phyloP scores from a whole-genome alignment of 1,140 invertebrate species.

The Cecropterus lyciades region DNA sequence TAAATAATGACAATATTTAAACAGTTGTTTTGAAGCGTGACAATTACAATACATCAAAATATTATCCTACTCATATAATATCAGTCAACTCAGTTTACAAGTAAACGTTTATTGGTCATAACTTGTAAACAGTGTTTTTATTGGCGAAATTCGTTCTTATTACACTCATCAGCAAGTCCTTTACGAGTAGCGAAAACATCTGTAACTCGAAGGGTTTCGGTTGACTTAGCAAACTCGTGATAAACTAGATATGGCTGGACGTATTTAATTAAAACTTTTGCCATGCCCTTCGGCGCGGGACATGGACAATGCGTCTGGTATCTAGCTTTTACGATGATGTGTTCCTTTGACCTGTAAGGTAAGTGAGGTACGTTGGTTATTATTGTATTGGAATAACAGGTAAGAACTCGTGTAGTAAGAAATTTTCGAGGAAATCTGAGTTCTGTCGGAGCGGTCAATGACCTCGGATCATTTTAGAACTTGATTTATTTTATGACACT shows the following conservation, averaged over 20 bases:
- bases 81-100: too few relatives aligned
- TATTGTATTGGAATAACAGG: too few relatives aligned
- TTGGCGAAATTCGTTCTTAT: not conserved
- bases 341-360: constrained; percentile 1
- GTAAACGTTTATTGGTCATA: too few relatives aligned
- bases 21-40: too few relatives aligned
- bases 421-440: too few relatives aligned
- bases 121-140: not conserved
- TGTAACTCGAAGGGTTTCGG: constrained; percentile 32
- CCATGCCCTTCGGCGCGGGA: constrained; percentile 27
- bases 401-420: too few relatives aligned
- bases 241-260: constrained; percentile 42
- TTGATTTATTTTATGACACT: too few relatives aligned
- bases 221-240: constrained; percentile 32
- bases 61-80: too few relatives aligned
- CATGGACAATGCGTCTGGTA: constrained; percentile 36
- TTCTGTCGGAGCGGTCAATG: too few relatives aligned
- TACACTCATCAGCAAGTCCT: constrained; percentile 1
- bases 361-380: not conserved
- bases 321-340: constrained; percentile 1
- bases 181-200: constrained; percentile 27
- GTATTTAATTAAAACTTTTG: constrained; percentile 76
- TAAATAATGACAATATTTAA: too few relatives aligned
- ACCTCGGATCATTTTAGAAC: too few relatives aligned
- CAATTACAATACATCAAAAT: too few relatives aligned